A percentile compares a stretch with the other conserved stretches of the same genome.
These are phyloP conservation scores for Danio rerio DNA, from an alignment of 2,113 vertebrate genomes.

Conservation along the genomic window GRCz12tu NC_133183.1:25810001-25810500, in stretches of 20 bases:
- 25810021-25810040: constrained; percentile 29
- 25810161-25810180: constrained; percentile 10
- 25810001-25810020: constrained; percentile 31
- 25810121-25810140: neutral
- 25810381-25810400: neutral
- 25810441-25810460: constrained; percentile 2
- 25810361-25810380: constrained; percentile 12
- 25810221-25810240: constrained; percentile 5
- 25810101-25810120: neutral
- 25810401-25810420: neutral
- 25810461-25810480: constrained; percentile 32
- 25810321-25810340: neutral
- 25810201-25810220: constrained; percentile 5
- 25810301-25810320: neutral
- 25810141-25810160: constrained; percentile 3
- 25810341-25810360: constrained; percentile 18
- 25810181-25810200: neutral
- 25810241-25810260: neutral
- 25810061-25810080: constrained; percentile 28
- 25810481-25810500: neutral
- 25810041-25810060: constrained; percentile 22
- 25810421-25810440: neutral
- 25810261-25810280: neutral
- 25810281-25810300: neutral
- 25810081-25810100: constrained; percentile 31